Conservation (phyloP, 2,113 vertebrate species). For the Laterallus jamaicensis region DNA sequence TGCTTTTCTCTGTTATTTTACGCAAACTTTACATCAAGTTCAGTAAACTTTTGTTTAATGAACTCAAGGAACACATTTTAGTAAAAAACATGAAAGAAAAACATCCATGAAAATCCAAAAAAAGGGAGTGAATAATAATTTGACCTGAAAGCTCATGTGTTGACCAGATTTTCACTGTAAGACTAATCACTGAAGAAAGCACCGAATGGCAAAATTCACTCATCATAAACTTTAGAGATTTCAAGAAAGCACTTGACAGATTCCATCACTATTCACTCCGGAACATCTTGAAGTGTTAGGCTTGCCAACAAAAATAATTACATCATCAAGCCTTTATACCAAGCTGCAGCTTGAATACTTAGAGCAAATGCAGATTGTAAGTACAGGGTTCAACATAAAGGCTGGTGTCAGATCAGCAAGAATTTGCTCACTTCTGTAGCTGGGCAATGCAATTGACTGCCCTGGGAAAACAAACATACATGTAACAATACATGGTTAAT, state of each 20-base stretch:
- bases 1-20: neutral
- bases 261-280: slow-evolving; percentile 52
- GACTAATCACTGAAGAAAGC: slow-evolving; percentile 40
- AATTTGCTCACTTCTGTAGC: neutral
- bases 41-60: neutral
- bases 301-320: slow-evolving; percentile 60
- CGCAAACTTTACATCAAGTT: neutral
- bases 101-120: neutral
- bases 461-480: neutral
- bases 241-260: slow-evolving; percentile 50
- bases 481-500: neutral
- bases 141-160: slow-evolving; percentile 53
- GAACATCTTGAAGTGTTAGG: slow-evolving; percentile 55
- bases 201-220: slow-evolving; percentile 43
- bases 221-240: slow-evolving; percentile 64
- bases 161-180: slow-evolving; percentile 55
- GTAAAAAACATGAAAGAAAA: neutral
- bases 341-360: slow-evolving; percentile 43
- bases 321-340: slow-evolving; percentile 45
- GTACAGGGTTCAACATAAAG: neutral
- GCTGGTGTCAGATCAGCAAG: slow-evolving; percentile 20
- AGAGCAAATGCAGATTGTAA: slow-evolving; percentile 7
- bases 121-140: neutral
- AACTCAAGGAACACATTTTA: neutral
- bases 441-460: neutral